Percentiles rank a stretch among this genome's conserved stretches.
Conservation (phyloP, 1,140 invertebrate genomes). For the Drosophila watanabei region DNA sequence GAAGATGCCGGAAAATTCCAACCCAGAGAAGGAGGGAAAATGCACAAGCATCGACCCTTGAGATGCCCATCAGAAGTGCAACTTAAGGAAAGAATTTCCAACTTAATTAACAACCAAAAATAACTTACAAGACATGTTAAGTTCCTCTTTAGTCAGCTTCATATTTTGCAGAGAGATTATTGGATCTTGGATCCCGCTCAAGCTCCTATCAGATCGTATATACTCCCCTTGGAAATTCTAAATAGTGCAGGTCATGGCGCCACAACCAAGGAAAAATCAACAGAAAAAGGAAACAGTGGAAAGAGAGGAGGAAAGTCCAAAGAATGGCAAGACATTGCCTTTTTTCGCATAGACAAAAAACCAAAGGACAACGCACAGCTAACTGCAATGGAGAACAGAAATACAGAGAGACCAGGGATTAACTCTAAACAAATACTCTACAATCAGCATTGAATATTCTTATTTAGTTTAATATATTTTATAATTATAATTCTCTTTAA, state of each 20-base stretch:
- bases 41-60: conserved; percentile 6
- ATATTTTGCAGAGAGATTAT: background rate
- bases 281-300: conserved; percentile 69
- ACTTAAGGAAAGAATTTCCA: background rate
- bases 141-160: background rate
- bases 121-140: background rate
- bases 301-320: conserved; percentile 8
- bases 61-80: conserved; percentile 3
- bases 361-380: conserved; percentile 53
- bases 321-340: conserved; percentile 41
- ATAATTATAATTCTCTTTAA: background rate
- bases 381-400: conserved; percentile 17
- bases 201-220: conserved; percentile 3
- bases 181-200: background rate
- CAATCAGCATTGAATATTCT: too few species aligned
- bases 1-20: conserved; percentile 57
- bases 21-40: background rate
- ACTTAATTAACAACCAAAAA: background rate
- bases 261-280: conserved; percentile 70
- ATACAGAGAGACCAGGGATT: background rate
- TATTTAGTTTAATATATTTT: background rate
- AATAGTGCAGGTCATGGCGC: conserved; percentile 40
- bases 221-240: conserved; percentile 25
- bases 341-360: conserved; percentile 44
- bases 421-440: conserved; percentile 5